These are phyloP conservation scores for Itoplectis maculator DNA, from an alignment of 2,888 invertebrate species.

Conservation along the genomic window DNA sequence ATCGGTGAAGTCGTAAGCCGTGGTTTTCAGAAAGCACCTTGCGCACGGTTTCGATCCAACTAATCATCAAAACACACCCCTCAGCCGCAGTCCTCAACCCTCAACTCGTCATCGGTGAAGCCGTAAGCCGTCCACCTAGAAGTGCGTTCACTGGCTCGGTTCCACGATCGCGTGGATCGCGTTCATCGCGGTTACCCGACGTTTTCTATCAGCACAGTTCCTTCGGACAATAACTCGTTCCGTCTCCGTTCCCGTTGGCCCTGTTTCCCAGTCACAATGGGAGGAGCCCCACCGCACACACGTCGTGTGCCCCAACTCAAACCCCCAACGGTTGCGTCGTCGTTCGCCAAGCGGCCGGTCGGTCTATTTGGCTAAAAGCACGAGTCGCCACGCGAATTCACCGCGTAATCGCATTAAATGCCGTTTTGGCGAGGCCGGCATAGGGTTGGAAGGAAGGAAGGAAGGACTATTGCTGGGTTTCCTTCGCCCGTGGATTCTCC, in stretches of 20 bases:
- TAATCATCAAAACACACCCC: conserved; percentile 30
- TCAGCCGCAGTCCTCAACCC: conserved; percentile 1
- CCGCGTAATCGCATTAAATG: conserved; percentile 79
- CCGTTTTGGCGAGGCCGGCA: conserved; percentile 58
- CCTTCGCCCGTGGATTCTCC: conserved; percentile 58
- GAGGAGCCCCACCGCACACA: background rate
- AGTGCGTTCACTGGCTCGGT: conserved; percentile 8
- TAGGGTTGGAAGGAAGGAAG: conserved; percentile 59
- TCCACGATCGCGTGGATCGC: conserved; percentile 18
- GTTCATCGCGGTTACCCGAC: conserved; percentile 12
- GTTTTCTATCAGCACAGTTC: conserved; percentile 5
- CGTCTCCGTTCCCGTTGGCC: background rate
- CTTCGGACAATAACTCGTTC: conserved; percentile 41
- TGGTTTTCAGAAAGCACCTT: too few species aligned
- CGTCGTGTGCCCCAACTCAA: background rate
- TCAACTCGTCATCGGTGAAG: background rate
- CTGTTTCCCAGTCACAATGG: conserved; percentile 15
- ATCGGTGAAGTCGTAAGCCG: background rate
- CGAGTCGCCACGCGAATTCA: conserved; percentile 72
- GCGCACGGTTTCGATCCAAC: background rate
- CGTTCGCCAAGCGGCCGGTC: conserved; percentile 68
- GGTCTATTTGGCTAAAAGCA: conserved; percentile 80
- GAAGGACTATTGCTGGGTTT: conserved; percentile 54
- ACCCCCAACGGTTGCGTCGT: conserved; percentile 1
- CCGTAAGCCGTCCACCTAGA: background rate